Percentiles rank a stretch among this genome's conserved stretches.
These are phyloP conservation scores for Caiman crocodilus DNA, from an alignment of 2,797 vertebrate genomes.

Conservation along the genomic window DNA sequence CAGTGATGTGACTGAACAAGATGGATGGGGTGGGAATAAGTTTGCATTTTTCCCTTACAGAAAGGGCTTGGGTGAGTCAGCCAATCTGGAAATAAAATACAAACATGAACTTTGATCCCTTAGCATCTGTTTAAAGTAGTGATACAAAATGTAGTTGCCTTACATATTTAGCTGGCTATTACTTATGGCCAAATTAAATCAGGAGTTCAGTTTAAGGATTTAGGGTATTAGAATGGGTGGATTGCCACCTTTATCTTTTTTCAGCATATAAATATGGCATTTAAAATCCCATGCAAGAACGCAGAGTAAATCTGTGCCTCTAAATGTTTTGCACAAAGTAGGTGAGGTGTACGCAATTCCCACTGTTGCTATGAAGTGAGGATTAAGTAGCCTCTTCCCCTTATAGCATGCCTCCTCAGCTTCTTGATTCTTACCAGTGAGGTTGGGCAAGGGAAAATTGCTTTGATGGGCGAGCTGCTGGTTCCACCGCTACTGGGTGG, in stretches of 20 bases:
- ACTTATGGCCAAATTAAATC: neutral
- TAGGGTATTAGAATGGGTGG: too few species aligned
- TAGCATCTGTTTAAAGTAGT: neutral
- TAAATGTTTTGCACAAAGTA: neutral
- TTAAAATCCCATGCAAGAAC: slow-evolving; percentile 6
- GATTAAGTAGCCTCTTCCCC: neutral
- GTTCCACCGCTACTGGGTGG: slow-evolving; percentile 93
- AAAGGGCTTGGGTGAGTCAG: neutral
- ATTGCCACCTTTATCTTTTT: neutral
- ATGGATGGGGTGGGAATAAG: neutral
- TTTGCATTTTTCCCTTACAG: neutral
- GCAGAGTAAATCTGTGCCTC: neutral
- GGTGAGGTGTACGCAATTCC: neutral
- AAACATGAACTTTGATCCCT: neutral
- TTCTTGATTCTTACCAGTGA: slow-evolving; percentile 88
- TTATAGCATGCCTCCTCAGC: neutral
- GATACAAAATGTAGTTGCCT: neutral
- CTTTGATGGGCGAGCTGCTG: slow-evolving; percentile 94
- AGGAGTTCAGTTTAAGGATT: neutral
- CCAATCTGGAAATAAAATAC: neutral
- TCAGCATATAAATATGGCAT: neutral
- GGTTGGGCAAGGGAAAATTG: slow-evolving; percentile 93
- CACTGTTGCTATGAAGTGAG: neutral
- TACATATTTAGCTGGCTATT: neutral
- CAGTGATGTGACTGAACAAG: neutral